A percentile compares a stretch with the other conserved stretches of the same genome.
phyloP scores from a whole-genome alignment of 2,113 vertebrate species.

The Pontoporia blainvillei region DNA sequence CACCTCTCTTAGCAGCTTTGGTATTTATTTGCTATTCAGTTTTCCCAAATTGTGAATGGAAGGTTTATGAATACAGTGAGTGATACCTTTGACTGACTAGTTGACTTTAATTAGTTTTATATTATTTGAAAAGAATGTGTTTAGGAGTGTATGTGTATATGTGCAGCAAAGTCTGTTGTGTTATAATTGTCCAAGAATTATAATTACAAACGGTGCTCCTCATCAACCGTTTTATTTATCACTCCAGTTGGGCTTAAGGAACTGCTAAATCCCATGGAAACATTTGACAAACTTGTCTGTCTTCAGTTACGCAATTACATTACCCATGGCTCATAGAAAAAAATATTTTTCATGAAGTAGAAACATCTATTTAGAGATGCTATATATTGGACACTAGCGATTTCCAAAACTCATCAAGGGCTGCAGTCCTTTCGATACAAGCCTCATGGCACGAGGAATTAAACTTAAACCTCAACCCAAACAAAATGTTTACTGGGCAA shows the following conservation, averaged over 20 bases:
- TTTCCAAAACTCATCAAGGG: not conserved
- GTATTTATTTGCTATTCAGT: not conserved
- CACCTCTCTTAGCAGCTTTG: not conserved
- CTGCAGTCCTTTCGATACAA: not conserved
- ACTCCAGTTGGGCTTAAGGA: not conserved
- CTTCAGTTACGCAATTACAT: constrained; percentile 6
- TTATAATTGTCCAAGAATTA: not conserved
- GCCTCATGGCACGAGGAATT: not conserved
- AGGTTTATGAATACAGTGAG: not conserved
- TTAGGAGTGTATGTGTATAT: not conserved
- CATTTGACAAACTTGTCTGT: constrained; percentile 21
- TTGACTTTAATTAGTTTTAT: constrained; percentile 27
- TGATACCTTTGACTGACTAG: not conserved
- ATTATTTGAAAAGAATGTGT: constrained; percentile 9
- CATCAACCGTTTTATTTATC: not conserved
- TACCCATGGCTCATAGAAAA: not conserved
- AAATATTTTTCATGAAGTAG: not conserved
- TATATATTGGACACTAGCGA: not conserved
- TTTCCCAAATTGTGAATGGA: constrained; percentile 12
- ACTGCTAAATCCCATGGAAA: constrained; percentile 10
- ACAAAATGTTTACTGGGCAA: not conserved
- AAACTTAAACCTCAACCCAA: not conserved
- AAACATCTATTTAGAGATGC: not conserved
- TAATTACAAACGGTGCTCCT: constrained; percentile 19
- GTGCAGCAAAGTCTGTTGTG: not conserved